Evolutionary conservation across 92 coral and sea anemone species (phyloP).

Genomic region (Ricordea florida): DNA sequence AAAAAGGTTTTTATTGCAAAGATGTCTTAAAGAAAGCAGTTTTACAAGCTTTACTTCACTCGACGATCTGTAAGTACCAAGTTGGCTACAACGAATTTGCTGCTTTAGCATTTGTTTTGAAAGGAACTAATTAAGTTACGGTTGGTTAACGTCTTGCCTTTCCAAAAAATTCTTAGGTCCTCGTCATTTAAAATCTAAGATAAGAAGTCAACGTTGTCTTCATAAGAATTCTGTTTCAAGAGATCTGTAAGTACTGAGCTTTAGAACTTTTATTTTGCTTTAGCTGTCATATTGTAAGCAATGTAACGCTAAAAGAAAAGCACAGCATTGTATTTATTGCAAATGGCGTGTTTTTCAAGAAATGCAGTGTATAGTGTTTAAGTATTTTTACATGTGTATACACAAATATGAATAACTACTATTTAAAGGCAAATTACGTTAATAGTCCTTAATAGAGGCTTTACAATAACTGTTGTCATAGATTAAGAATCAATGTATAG

Average conservation of each 20-base stretch:
- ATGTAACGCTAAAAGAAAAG: no score
- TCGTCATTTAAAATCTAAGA: neutral
- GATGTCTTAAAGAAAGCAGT: slow-evolving; percentile 14
- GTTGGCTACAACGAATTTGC: neutral
- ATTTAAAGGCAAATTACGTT: no score
- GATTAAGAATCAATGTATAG: no score
- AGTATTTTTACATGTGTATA: no score
- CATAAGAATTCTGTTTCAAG: neutral
- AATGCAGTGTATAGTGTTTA: no score
- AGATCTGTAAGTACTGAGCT: neutral
- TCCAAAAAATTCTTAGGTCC: neutral
- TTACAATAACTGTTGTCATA: no score
- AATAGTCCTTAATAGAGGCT: no score
- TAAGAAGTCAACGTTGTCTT: slow-evolving; percentile 6
- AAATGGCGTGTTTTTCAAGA: no score
- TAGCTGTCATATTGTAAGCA: no score
- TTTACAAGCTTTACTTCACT: slow-evolving; percentile 20
- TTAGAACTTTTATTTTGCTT: neutral
- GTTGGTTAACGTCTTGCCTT: slow-evolving; percentile 12
- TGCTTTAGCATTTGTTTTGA: neutral
- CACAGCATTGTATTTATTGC: no score
- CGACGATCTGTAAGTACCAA: slow-evolving; percentile 11
- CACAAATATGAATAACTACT: no score
- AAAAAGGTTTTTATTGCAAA: slow-evolving; percentile 28
- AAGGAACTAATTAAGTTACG: neutral